Base-by-base conservation (phyloP, 1,140 invertebrate species). In the Amyelois transitella region DNA sequence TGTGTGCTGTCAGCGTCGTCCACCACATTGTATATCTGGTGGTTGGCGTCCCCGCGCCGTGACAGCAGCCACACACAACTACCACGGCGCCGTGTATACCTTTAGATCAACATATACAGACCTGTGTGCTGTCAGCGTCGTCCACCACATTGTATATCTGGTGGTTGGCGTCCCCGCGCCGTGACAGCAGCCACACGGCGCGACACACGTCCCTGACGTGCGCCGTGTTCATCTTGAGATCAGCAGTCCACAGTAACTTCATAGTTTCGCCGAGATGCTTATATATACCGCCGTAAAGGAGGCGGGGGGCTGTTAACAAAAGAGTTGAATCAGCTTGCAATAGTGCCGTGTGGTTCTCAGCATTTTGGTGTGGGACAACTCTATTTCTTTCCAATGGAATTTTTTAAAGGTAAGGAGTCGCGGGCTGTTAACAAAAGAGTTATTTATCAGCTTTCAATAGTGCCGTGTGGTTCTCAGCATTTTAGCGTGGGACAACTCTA, bases 191-290 rank as follows among this genome's bases (percentile, higher is more conserved):
- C 93, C 94, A 96, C 60, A 96, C 91, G 25, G 95, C 96, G 55
- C 92, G 88, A 75, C 92, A 94, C 8, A 97, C 86, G 88, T 98
- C 97, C 38, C 88, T 80, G 0, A 97, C 95, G 82, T 97, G 95
- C 28, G 97, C 92, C 0, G 96, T 98, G 80, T 97, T 96, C 90
- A 97, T 93, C 68, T 93, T 92, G 49, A 97, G 89, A 55, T 95
- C 92, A 32, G 93, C 92, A 52, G 94, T 94, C 96, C 96, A 98
- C 20, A 97, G 89, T 43, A 97, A 89, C 81, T 97, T 96, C 96
- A 98, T 97, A 75, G 94, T 95, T 88, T 97, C 95, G 44, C 92
- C 91, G 3, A 97, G 89, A 80, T 97, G 92, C 70, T 95, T 96
- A 81, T 97, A 98, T 60, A 97, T 94, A 44, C 94, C 94, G 51